Conservation (phyloP, 2,113 vertebrate genomes). For the Rhynchopsitta pachyrhyncha region DNA sequence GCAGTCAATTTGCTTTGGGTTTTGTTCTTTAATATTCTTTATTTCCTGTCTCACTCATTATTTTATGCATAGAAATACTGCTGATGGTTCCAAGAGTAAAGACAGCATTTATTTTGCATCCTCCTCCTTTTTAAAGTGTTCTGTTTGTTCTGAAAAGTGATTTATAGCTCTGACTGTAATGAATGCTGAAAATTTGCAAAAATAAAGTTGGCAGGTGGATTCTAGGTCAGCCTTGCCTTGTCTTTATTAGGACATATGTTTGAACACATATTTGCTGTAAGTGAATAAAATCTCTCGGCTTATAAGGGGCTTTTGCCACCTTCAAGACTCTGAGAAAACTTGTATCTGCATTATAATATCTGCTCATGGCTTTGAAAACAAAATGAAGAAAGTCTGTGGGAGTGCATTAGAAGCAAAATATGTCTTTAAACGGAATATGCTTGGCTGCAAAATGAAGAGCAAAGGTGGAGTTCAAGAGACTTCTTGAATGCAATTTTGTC, state of each 20-base stretch:
- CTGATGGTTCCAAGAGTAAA: background rate
- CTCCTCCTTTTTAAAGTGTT: background rate
- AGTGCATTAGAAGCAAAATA: background rate
- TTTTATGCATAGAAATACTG: conserved; percentile 9
- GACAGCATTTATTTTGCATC: background rate
- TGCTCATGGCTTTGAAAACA: background rate
- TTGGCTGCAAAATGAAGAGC: background rate
- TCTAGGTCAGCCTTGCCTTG: background rate
- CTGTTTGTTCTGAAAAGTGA: background rate
- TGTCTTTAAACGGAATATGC: background rate
- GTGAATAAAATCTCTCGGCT: background rate
- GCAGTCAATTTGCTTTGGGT: background rate
- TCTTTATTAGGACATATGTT: background rate
- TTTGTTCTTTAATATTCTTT: conserved; percentile 16
- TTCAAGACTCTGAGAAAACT: background rate
- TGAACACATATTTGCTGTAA: background rate
- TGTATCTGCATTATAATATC: background rate
- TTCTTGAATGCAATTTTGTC: background rate
- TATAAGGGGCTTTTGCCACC: background rate
- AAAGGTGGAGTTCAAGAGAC: background rate
- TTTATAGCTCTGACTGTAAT: background rate
- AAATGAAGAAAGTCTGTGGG: background rate
- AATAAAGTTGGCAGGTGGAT: background rate
- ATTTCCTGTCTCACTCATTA: background rate
- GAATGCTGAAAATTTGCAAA: background rate